A percentile compares a stretch with the other conserved stretches of the same genome.
These are phyloP conservation scores for Drosophila leonis DNA, from an alignment of 2,888 invertebrate species.

Conservation along the genomic window DNA sequence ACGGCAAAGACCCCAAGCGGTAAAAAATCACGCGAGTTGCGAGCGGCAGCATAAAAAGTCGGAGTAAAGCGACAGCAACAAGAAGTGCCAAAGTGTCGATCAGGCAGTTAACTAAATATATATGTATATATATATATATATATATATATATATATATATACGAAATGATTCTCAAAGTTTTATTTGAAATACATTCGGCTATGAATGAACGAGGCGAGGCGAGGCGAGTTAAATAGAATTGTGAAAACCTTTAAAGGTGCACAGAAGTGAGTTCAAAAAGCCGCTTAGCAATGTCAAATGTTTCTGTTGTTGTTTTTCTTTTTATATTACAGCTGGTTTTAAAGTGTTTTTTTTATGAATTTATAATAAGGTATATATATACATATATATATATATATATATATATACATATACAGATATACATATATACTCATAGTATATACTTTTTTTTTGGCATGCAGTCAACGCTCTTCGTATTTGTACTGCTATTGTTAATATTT, in stretches of 20 bases:
- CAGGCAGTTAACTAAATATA: conserved; percentile 47
- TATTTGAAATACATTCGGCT: conserved; percentile 1
- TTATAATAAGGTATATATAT: conserved; percentile 4
- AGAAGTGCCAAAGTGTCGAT: conserved; percentile 68
- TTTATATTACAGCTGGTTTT: conserved; percentile 23
- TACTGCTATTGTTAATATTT: conserved; percentile 12
- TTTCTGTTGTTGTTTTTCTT: conserved; percentile 9
- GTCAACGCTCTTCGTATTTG: conserved; percentile 17
- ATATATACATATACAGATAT: neutral
- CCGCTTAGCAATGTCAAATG: conserved; percentile 1
- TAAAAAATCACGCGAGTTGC: conserved; percentile 71
- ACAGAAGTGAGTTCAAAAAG: neutral
- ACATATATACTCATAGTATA: neutral
- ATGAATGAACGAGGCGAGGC: conserved; percentile 15
- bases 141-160: conserved; percentile 12
- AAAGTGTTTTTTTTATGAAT: conserved; percentile 7
- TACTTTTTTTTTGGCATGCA: conserved; percentile 21
- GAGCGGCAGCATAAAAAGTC: conserved; percentile 62
- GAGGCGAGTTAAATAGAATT: conserved; percentile 3
- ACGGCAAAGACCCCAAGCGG: conserved; percentile 47
- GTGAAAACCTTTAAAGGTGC: conserved; percentile 10
- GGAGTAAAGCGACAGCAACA: conserved; percentile 16
- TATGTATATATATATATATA: conserved; percentile 13
- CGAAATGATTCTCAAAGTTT: conserved; percentile 7
- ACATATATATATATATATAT: neutral